Base-by-base conservation (phyloP, 2,888 invertebrate species). In the Xestobium rufovillosum region DNA sequence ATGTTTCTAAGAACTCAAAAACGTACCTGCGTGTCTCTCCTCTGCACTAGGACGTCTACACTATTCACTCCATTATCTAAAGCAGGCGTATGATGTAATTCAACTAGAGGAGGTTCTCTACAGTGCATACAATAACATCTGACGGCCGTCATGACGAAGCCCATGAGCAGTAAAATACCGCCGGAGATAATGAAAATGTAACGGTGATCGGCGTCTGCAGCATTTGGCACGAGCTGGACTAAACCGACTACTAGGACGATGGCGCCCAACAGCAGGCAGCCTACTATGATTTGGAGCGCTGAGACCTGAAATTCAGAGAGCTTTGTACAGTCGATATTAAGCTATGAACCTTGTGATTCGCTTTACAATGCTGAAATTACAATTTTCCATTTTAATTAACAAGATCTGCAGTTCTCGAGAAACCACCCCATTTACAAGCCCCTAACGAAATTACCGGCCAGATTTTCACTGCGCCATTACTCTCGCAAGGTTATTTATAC, bases 161-260 rank as follows among this genome's bases (percentile, higher is more conserved):
- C 83, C 6, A 75, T 61, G 2, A 75, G 66, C 19, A 81, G 69
- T 9, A 82, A 70, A 25, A 75, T 71, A 2, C 71, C 75, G 2
- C 83, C 83, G 1, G 76, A 73, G 6, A 78, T 80, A 65, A 83
- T 73, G 48, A 82, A 70, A 48, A 78, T 75, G 60, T 78, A 81
- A 37, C 80, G 76, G 57, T 83, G 81, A 56, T 80, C 80, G 1
- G 80, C 81, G 9, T 82, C 82, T 55, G 83, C 83, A 1, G 83
- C 83, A 9, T 82, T 80, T 1, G 83, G 83, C 8, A 81, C 81
- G 49, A 83, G 67, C 63, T 83, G 83, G 43, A 83, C 83, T 58
- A 83, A 65, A 14, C 83, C 83, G 49, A 83, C 83, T 42, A 83
- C 80, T 55, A 83, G 66, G 42, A 82, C 73, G 51, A 83, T 80